Conservation (phyloP, 2,113 vertebrate genomes). For the Zeus faber region DNA sequence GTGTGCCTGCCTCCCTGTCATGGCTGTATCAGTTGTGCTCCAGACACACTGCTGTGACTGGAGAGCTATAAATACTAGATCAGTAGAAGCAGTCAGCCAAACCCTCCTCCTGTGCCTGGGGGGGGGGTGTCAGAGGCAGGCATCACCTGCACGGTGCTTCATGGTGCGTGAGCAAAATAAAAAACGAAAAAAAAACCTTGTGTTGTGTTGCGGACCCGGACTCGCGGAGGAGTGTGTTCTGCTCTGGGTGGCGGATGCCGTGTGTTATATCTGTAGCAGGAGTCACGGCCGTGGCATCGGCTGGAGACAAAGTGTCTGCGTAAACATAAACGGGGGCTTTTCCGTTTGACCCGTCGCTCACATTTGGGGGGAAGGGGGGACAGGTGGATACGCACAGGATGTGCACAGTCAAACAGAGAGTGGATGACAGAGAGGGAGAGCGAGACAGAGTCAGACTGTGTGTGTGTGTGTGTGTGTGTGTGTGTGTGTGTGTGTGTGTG, state of each 20-base stretch:
- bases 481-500: no score
- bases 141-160: neutral
- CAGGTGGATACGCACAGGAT: no score
- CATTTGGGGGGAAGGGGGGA: neutral
- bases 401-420: no score
- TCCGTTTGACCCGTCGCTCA: conserved; percentile 31
- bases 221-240: neutral
- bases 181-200: neutral
- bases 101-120: no score
- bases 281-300: conserved; percentile 26
- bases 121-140: conserved; percentile 6
- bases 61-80: conserved; percentile 15
- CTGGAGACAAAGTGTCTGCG: conserved; percentile 55
- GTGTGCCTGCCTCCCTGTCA: conserved; percentile 11
- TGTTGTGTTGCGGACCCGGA: conserved; percentile 6
- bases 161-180: neutral
- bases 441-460: neutral
- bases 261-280: conserved; percentile 27
- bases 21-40: conserved; percentile 37
- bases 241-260: conserved; percentile 18
- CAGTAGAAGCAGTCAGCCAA: conserved; percentile 3
- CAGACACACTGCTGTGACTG: conserved; percentile 1
- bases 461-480: no score
- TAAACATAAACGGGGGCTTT: conserved; percentile 34
- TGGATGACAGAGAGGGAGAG: neutral